A percentile compares a stretch with the other conserved stretches of the same genome.
Conservation (phyloP, 2,888 invertebrate species). For the Acanthosepion pharaonis region DNA sequence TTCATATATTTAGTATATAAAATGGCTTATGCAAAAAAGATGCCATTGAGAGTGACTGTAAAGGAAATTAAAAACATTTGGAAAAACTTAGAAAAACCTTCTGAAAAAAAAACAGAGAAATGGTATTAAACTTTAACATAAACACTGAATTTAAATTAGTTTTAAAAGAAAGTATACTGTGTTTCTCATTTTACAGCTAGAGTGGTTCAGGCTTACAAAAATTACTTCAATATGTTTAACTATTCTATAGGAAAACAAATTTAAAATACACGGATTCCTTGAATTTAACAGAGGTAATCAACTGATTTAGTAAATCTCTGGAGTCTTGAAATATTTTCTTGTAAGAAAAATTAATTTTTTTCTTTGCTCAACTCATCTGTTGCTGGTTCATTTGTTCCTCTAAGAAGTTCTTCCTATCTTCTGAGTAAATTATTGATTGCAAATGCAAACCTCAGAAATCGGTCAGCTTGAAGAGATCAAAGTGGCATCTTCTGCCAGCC, state of each 20-base stretch:
- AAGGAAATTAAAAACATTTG: too few species aligned
- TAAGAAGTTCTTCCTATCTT: neutral
- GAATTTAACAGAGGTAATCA: neutral
- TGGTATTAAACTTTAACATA: too few species aligned
- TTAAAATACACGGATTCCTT: neutral
- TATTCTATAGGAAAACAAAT: neutral
- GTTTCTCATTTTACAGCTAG: too few species aligned
- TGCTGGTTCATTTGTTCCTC: neutral
- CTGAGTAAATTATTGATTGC: neutral
- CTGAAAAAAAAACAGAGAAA: too few species aligned
- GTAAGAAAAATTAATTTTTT: neutral
- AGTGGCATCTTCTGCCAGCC: neutral
- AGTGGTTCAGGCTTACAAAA: too few species aligned
- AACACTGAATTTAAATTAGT: too few species aligned
- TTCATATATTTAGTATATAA: too few species aligned
- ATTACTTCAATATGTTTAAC: too few species aligned
- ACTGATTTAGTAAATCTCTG: neutral
- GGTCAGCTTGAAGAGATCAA: constrained; percentile 33
- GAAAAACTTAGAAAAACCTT: too few species aligned
- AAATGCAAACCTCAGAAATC: neutral
- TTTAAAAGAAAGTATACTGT: too few species aligned
- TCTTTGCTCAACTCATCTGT: neutral
- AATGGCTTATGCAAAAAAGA: too few species aligned
- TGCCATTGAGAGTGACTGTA: too few species aligned
- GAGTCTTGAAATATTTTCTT: neutral